Evolutionary conservation across 2,797 vertebrate genomes (phyloP).

Genomic region (Toxotes lorentzi): DNA sequence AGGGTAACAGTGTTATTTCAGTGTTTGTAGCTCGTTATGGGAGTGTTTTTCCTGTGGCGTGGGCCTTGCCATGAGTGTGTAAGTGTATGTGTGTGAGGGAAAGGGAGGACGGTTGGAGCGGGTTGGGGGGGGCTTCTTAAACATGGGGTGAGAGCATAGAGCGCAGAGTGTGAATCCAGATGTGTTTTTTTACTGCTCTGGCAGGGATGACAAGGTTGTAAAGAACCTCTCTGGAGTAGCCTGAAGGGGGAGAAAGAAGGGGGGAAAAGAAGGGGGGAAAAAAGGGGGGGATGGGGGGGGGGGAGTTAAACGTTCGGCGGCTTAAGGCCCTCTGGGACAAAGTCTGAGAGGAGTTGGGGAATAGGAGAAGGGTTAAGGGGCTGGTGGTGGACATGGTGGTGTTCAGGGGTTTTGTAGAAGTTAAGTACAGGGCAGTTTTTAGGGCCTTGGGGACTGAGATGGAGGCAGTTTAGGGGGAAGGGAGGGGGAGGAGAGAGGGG

Average conservation of each 20-base stretch:
- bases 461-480: constrained; percentile 17
- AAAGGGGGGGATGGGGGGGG: constrained; percentile 49
- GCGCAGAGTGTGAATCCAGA: constrained; percentile 85
- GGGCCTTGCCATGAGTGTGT: constrained; percentile 54
- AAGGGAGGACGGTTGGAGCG: constrained; percentile 14
- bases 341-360: constrained; percentile 60
- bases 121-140: constrained; percentile 60
- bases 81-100: constrained; percentile 55
- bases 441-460: constrained; percentile 63
- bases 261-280: constrained; percentile 42
- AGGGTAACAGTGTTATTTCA: constrained; percentile 81
- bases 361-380: constrained; percentile 45
- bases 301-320: constrained; percentile 48
- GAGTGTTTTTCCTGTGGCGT: constrained; percentile 77
- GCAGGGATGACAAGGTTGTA: constrained; percentile 80
- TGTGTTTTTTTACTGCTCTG: constrained; percentile 85
- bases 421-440: constrained; percentile 73
- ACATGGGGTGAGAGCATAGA: constrained; percentile 71
- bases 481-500: constrained; percentile 12
- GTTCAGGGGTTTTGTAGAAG: constrained; percentile 73
- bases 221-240: constrained; percentile 77
- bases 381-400: constrained; percentile 43
- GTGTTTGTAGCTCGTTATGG: constrained; percentile 81
- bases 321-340: constrained; percentile 50
- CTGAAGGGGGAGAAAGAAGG: constrained; percentile 59